Evolutionary conservation across 2,888 invertebrate genomes (phyloP).

Genomic region (Argyra leucocephala): DNA sequence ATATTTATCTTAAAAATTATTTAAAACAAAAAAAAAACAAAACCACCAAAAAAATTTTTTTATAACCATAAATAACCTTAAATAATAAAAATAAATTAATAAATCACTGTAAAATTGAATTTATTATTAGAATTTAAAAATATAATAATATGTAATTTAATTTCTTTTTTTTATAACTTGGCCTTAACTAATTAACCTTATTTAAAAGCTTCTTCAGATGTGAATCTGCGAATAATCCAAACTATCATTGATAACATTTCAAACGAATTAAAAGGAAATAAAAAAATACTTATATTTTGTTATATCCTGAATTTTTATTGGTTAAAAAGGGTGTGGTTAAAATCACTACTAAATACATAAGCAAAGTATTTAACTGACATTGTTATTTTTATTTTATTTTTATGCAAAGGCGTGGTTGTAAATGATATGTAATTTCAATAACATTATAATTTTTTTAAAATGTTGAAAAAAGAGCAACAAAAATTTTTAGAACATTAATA

Average conservation of each 20-base stretch:
- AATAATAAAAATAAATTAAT: not conserved
- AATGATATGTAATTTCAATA: constrained; percentile 3
- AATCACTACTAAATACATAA: not conserved
- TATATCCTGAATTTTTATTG: constrained; percentile 3
- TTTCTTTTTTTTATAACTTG: not conserved
- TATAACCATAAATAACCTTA: not conserved
- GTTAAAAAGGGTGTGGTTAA: not conserved
- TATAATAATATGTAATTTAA: not conserved
- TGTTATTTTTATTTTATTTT: not conserved
- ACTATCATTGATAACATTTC: constrained; percentile 6
- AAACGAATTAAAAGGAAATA: constrained; percentile 6
- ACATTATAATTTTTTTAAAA: not conserved
- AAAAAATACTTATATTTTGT: not conserved
- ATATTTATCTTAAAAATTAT: too few relatives aligned
- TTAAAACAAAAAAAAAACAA: too few relatives aligned
- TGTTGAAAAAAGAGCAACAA: not conserved
- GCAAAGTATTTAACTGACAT: not conserved
- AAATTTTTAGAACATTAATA: not conserved
- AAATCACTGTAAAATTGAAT: not conserved
- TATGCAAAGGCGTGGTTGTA: not conserved
- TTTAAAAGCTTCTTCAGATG: not conserved
- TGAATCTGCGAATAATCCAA: not conserved
- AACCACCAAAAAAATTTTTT: not conserved
- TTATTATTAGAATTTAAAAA: too few relatives aligned
- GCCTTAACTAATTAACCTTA: not conserved